Conservation (phyloP, 2,113 vertebrate species). For the Pseudorasbora parva region DNA sequence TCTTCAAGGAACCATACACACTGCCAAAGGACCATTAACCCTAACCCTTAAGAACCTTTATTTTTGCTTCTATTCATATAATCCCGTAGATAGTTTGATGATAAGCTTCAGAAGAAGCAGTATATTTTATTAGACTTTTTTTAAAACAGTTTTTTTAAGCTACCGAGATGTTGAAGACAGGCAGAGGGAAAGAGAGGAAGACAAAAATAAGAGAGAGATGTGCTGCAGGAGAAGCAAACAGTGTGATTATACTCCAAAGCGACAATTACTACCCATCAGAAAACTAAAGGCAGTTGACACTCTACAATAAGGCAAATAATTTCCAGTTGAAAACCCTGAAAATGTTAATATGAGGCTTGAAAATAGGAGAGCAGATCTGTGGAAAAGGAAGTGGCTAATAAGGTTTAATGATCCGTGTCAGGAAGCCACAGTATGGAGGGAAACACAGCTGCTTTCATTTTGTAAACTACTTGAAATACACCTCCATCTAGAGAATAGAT, state of each 20-base stretch:
- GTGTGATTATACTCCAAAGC: slow-evolving; percentile 97
- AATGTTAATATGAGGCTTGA: slow-evolving; percentile 98
- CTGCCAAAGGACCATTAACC: too few species aligned
- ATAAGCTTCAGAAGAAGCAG: background rate
- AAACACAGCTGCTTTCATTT: slow-evolving; percentile 99
- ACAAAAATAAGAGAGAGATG: slow-evolving; percentile 60
- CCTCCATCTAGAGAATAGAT: slow-evolving; percentile 91
- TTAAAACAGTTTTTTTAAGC: slow-evolving; percentile 8
- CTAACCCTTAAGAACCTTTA: too few species aligned
- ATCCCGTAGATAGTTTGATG: background rate
- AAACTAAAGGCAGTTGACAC: slow-evolving; percentile 96
- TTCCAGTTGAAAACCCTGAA: slow-evolving; percentile 99
- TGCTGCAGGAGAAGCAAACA: slow-evolving; percentile 59
- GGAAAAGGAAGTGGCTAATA: slow-evolving; percentile 99
- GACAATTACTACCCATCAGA: slow-evolving; percentile 97
- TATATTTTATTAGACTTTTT: background rate
- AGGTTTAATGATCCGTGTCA: slow-evolving; percentile 99
- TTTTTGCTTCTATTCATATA: slow-evolving; percentile 44
- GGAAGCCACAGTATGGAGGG: slow-evolving; percentile 98
- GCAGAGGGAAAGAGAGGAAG: slow-evolving; percentile 68
- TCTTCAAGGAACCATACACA: too few species aligned
- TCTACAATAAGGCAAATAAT: slow-evolving; percentile 99
- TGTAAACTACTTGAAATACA: slow-evolving; percentile 99
- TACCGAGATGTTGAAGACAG: slow-evolving; percentile 56
- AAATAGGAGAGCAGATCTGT: slow-evolving; percentile 96